Percentiles rank a stretch among this genome's conserved stretches.
Evolutionary conservation across 1,140 invertebrate species (phyloP).

Genomic region (Drosophila lini): DNA sequence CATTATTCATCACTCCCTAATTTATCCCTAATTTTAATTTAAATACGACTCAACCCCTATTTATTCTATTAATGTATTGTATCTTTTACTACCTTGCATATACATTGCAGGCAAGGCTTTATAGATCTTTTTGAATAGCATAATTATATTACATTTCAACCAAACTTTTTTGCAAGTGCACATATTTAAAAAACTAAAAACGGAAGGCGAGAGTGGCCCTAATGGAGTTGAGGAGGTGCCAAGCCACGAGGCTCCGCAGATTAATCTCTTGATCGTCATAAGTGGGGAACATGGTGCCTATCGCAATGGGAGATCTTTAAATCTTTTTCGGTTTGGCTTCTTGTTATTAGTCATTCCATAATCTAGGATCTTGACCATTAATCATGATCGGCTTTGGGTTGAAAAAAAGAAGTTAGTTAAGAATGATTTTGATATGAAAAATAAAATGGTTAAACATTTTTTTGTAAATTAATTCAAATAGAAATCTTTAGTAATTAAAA

Average conservation of each 20-base stretch:
- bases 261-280: slow-evolving; percentile 36
- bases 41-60: neutral
- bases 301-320: slow-evolving; percentile 23
- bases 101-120: neutral
- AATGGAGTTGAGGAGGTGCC: slow-evolving; percentile 32
- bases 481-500: too few relatives aligned
- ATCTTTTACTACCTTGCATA: neutral
- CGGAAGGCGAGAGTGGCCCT: slow-evolving; percentile 30
- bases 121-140: too few relatives aligned
- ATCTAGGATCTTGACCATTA: slow-evolving; percentile 33
- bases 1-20: too few relatives aligned
- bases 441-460: too few relatives aligned
- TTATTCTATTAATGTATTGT: neutral
- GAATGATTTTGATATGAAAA: too few relatives aligned
- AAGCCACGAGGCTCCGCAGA: slow-evolving; percentile 15
- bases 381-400: slow-evolving; percentile 17
- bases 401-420: slow-evolving; percentile 6
- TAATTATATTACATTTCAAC: neutral
- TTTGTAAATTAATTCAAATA: too few relatives aligned
- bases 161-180: slow-evolving; percentile 12
- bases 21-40: too few relatives aligned
- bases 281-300: slow-evolving; percentile 27
- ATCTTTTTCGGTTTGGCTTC: slow-evolving; percentile 11
- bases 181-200: neutral
- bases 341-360: slow-evolving; percentile 31